Evolutionary conservation across 2,797 vertebrate species (phyloP).

Genomic region (Hippocampus kuda): DNA sequence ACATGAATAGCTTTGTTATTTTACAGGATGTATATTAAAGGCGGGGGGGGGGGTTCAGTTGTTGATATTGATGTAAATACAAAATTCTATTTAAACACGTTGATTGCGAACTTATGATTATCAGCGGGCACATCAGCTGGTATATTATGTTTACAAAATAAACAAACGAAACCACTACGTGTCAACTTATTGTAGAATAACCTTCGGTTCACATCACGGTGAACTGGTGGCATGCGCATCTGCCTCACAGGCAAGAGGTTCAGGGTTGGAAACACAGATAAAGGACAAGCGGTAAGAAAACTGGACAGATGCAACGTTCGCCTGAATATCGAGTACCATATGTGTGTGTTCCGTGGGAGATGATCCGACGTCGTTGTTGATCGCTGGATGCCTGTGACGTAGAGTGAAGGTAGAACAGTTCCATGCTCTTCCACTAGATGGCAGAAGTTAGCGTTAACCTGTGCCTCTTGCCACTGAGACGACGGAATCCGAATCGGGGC

Average conservation of each 20-base stretch:
- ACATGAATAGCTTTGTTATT: constrained; percentile 61
- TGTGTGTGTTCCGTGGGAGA: too few species aligned
- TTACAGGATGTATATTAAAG: constrained; percentile 79
- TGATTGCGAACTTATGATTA: constrained; percentile 33
- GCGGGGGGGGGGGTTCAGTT: constrained; percentile 62
- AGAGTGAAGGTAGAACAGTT: too few species aligned
- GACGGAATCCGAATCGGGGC: too few species aligned
- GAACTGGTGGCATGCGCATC: neutral
- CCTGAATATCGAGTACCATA: too few species aligned
- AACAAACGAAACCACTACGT: neutral
- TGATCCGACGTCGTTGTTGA: too few species aligned
- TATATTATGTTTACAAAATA: constrained; percentile 10
- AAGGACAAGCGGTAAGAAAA: too few species aligned
- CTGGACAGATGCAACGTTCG: too few species aligned
- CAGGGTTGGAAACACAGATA: too few species aligned
- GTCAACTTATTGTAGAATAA: neutral
- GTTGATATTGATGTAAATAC: constrained; percentile 98
- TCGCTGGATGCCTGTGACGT: too few species aligned
- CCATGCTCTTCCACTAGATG: too few species aligned
- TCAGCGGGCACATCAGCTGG: constrained; percentile 8
- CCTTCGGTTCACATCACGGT: neutral
- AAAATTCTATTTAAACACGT: constrained; percentile 92
- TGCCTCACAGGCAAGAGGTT: neutral
- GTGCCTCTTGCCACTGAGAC: too few species aligned
- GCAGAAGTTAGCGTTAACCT: too few species aligned